Evolutionary conservation across 2,797 vertebrate genomes (phyloP), one percentile per base, ranked within the genome.

Genomic region (Mormyrops attenuatus): DNA sequence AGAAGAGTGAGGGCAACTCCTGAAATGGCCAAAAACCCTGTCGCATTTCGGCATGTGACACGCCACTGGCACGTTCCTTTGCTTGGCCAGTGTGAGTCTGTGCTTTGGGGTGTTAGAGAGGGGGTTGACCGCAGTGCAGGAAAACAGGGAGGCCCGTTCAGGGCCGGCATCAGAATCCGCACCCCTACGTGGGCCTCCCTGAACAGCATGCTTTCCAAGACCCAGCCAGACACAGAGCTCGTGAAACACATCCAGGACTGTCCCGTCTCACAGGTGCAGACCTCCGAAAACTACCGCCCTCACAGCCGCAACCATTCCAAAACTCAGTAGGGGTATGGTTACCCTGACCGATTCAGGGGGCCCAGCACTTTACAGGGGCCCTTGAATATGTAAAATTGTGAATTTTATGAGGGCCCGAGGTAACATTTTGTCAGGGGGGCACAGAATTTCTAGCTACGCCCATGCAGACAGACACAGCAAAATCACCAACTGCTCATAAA

Each of bases 161-260:
- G 77, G 77, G 41, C 77, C 47, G 41, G 38, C 77, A 47, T n/a
- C 20, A 82, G 77, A 82, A 44, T 82, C 17, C 1, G 41, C 7
- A 20, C 77, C 77, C 77, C 77, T 4, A 82, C 41, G 20, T 22
- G 38, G 41, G 77, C 77, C 77, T 22, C 77, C 41, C 41, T 22
- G 77, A 82, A 47, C 77, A 82, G 77, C 77, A 82, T 47, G 77
- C 77, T 47, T 82, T 82, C 77, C 20, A 47, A 82, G 20, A 82
- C 77, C 41, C 77, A 47, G 41, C 20, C 38, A 82, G 77, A 82
- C 41, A 22, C 7, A 47, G 77, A 82, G 77, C 77, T 82, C 41
- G 20, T 22, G 41, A 82, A 82, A 47, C 77, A 82, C 77, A 47
- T 22, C 41, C 77, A 82, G 77, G 3, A 47, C 17, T 82, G 77